Percentiles rank a stretch among this genome's conserved stretches.
These are phyloP conservation scores for Netelia virgata DNA, from an alignment of 2,888 invertebrate genomes.

Conservation along the genomic window DNA sequence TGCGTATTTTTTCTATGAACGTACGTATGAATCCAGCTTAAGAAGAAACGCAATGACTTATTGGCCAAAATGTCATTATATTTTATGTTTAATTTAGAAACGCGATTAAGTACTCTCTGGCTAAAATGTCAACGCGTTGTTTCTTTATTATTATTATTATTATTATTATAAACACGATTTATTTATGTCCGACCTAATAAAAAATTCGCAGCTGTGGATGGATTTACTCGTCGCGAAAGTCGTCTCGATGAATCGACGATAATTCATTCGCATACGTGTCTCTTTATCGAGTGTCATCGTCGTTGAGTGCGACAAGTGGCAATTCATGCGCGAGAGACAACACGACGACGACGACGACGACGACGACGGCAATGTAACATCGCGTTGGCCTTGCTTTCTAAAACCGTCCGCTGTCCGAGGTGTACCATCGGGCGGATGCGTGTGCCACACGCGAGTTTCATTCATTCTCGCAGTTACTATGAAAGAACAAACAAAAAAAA, in stretches of 20 bases:
- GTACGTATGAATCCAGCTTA: no score
- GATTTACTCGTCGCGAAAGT: no score
- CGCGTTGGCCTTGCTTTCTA: constrained; percentile 78
- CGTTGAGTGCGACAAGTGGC: not conserved
- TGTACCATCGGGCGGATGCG: not conserved
- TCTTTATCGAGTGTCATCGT: constrained; percentile 3
- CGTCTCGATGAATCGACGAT: constrained; percentile 36
- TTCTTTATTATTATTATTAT: no score
- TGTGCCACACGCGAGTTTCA: not conserved
- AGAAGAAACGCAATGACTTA: no score
- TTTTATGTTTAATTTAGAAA: no score
- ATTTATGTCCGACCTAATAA: not conserved
- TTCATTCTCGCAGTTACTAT: not conserved
- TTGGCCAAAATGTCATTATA: no score
- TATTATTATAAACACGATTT: no score
- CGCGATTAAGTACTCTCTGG: no score
- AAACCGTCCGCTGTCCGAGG: constrained; percentile 71
- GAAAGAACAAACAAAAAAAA: not conserved
- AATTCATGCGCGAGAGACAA: constrained; percentile 10
- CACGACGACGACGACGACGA: not conserved
- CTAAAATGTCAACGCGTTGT: no score
- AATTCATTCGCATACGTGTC: constrained; percentile 31
- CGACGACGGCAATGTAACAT: constrained; percentile 10
- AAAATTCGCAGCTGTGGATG: not conserved
- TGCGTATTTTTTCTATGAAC: no score